Evolutionary conservation across 1,140 invertebrate species (phyloP).

Genomic region (Drosophila gunungcola): DNA sequence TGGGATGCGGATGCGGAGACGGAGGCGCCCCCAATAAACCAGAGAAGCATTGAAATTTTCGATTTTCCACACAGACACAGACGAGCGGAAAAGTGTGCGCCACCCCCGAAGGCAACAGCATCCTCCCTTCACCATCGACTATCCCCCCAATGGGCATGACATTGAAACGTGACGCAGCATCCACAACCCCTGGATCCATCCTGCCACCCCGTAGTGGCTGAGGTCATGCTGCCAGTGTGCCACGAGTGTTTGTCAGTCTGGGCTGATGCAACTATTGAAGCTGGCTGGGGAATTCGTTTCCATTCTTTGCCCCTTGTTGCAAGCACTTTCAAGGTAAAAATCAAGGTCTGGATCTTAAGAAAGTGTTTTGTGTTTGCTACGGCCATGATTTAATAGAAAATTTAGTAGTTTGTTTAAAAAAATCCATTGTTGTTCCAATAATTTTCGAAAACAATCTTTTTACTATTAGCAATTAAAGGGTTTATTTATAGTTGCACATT

Average conservation of each 20-base stretch:
- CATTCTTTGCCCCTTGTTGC: slow-evolving; percentile 3
- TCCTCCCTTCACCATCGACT: slow-evolving; percentile 2
- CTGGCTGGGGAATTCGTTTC: neutral
- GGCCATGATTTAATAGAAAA: neutral
- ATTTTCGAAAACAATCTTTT: neutral
- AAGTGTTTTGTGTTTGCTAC: neutral
- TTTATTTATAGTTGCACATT: neutral
- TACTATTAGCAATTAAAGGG: neutral
- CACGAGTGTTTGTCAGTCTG: slow-evolving; percentile 24
- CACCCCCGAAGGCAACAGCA: slow-evolving; percentile 19
- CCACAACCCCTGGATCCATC: slow-evolving; percentile 18
- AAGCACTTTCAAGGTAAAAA: neutral
- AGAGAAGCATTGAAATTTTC: slow-evolving; percentile 64
- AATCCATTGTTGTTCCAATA: neutral
- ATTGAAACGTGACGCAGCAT: slow-evolving; percentile 71
- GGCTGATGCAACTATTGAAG: slow-evolving; percentile 18
- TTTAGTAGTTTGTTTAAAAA: neutral
- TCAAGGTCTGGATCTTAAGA: neutral
- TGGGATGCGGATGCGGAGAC: neutral
- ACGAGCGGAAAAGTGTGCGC: slow-evolving; percentile 12
- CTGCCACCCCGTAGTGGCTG: slow-evolving; percentile 31
- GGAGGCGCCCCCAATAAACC: slow-evolving; percentile 57
- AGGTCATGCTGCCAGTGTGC: slow-evolving; percentile 51
- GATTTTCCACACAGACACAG: slow-evolving; percentile 65
- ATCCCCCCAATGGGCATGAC: slow-evolving; percentile 57